phyloP scores from a whole-genome alignment of 1,140 invertebrate genomes.

The Drosophila malerkotliana region DNA sequence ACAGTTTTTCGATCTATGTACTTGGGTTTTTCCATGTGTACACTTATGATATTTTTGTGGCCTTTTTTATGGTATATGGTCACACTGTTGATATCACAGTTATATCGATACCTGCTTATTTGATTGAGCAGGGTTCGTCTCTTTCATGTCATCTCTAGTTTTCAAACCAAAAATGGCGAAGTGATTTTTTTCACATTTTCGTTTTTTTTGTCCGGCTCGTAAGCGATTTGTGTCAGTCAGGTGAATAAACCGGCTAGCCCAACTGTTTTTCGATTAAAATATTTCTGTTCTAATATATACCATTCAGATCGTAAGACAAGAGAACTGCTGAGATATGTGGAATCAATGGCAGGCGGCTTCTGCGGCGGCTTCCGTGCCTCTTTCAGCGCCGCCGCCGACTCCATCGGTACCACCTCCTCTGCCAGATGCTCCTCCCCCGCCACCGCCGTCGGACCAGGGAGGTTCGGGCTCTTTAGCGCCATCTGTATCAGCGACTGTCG shows the following conservation, averaged over 20 bases:
- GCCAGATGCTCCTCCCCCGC: constrained; percentile 66
- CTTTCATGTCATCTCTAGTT: constrained; percentile 49
- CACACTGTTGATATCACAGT: too few species aligned
- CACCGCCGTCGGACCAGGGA: constrained; percentile 49
- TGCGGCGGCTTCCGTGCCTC: constrained; percentile 24
- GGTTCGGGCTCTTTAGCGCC: not conserved
- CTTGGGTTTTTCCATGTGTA: too few species aligned
- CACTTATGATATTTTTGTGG: too few species aligned
- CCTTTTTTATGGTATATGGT: too few species aligned
- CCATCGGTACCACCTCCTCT: constrained; percentile 67
- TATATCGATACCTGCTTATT: not conserved
- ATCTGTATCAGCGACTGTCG: not conserved
- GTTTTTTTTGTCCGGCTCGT: not conserved
- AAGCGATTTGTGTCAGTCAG: not conserved
- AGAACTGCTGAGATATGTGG: constrained; percentile 54
- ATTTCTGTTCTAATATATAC: not conserved
- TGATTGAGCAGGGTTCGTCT: not conserved
- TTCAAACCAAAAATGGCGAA: constrained; percentile 68
- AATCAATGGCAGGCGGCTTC: constrained; percentile 62
- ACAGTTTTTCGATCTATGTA: too few species aligned
- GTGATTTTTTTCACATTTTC: constrained; percentile 36
- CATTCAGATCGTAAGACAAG: not conserved
- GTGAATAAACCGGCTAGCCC: not conserved
- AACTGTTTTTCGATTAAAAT: not conserved
- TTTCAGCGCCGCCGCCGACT: constrained; percentile 55